Conservation (phyloP, 2,113 vertebrate species). For the Mobula hypostoma region DNA sequence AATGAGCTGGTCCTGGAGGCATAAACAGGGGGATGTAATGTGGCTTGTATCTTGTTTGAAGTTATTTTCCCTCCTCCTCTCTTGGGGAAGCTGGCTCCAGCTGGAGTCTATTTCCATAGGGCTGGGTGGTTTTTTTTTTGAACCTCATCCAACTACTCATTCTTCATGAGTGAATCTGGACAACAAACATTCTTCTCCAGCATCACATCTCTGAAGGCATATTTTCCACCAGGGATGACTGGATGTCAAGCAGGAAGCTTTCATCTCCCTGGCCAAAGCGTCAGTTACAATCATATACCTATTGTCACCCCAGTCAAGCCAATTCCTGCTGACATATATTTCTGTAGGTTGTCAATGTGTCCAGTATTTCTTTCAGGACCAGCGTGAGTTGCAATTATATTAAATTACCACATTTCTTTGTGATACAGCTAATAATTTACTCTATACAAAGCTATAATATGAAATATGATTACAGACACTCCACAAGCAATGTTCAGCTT, state of each 20-base stretch:
- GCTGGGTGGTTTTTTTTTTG: not conserved
- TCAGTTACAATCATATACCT: not conserved
- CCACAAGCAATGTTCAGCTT: not conserved
- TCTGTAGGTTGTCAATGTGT: not conserved
- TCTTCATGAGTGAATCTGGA: not conserved
- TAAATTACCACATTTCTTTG: not conserved
- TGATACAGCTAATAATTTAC: not conserved
- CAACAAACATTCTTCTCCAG: not conserved
- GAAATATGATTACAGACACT: not conserved
- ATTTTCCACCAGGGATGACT: not conserved
- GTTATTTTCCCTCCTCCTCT: not conserved
- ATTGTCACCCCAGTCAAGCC: not conserved
- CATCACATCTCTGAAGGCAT: not conserved
- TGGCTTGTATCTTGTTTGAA: not conserved
- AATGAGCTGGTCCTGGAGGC: not conserved
- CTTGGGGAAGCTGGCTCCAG: not conserved
- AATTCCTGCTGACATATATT: not conserved
- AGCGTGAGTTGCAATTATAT: not conserved
- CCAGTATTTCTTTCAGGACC: not conserved
- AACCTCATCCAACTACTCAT: not conserved
- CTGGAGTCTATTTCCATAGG: not conserved
- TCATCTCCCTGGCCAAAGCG: not conserved
- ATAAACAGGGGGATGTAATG: not conserved
- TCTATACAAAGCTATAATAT: not conserved
- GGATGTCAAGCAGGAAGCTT: not conserved